phyloP scores from a whole-genome alignment of 2,113 vertebrate genomes.

The Sporophila hypoxantha region DNA sequence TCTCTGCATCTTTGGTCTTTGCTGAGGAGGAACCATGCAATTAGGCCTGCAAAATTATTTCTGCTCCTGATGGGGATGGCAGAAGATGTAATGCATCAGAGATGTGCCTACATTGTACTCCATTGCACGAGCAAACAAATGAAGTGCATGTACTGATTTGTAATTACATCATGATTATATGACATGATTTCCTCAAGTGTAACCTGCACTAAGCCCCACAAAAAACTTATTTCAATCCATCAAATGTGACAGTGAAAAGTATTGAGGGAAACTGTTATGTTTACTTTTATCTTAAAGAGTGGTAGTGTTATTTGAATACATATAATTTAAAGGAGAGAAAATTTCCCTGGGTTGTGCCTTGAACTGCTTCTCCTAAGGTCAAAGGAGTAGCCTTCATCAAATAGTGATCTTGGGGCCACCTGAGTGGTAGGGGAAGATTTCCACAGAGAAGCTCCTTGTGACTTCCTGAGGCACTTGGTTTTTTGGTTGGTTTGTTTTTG shows the following conservation, averaged over 20 bases:
- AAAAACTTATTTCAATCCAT: neutral
- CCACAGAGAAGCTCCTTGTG: neutral
- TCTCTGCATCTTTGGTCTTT: neutral
- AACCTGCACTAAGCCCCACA: neutral
- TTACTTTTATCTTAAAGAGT: neutral
- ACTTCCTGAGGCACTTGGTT: rapidly evolving
- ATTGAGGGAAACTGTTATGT: neutral
- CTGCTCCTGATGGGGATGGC: neutral
- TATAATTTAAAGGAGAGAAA: neutral
- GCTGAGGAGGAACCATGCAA: neutral
- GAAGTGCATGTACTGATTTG: neutral
- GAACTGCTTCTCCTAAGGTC: neutral
- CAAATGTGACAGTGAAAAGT: neutral
- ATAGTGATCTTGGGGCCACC: too few relatives aligned
- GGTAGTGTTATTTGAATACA: neutral
- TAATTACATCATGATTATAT: neutral
- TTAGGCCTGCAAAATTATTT: neutral
- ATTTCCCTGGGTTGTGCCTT: neutral
- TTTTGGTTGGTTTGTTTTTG: neutral
- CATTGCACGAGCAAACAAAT: neutral
- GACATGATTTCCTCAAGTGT: neutral
- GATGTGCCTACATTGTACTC: neutral
- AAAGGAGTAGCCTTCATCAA: neutral
- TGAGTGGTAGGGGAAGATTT: neutral
- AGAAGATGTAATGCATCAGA: neutral